A percentile compares a stretch with the other conserved stretches of the same genome.
Evolutionary conservation across 2,113 vertebrate species (phyloP).

Genomic region (Calyptomena viridis): DNA sequence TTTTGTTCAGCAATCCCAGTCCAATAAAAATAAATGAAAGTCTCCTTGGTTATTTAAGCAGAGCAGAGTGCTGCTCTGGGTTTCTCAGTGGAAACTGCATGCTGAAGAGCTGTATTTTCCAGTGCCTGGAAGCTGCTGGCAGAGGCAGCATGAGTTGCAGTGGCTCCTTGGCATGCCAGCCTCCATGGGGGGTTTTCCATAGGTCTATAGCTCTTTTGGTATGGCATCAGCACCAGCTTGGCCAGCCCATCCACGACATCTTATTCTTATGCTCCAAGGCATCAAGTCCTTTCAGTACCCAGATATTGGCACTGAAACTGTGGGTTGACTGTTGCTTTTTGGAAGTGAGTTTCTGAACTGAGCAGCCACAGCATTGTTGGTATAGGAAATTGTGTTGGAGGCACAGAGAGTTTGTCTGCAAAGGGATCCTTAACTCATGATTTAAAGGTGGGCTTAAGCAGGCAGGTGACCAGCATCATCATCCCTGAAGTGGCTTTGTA

Average conservation of each 20-base stretch:
- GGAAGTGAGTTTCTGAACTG: background rate
- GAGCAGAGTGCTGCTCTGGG: background rate
- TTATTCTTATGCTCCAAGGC: background rate
- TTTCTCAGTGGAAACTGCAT: background rate
- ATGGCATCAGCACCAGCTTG: accelerated
- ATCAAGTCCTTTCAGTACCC: background rate
- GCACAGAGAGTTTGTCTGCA: background rate
- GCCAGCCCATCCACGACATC: background rate
- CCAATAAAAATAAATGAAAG: slow-evolving; percentile 43
- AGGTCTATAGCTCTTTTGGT: background rate
- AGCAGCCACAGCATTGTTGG: background rate
- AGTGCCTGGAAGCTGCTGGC: background rate
- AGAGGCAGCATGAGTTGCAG: background rate
- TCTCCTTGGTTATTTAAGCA: background rate
- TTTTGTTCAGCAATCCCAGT: background rate
- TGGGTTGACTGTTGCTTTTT: background rate
- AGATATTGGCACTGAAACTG: background rate
- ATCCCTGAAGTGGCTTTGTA: background rate
- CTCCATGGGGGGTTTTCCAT: background rate
- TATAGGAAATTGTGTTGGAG: background rate
- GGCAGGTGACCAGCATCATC: background rate
- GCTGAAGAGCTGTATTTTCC: slow-evolving; percentile 41
- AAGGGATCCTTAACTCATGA: background rate
- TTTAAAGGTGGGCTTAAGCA: background rate
- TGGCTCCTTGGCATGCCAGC: background rate